These are phyloP conservation scores for Tupiocoris notatus DNA, from an alignment of 2,888 invertebrate genomes.

Conservation along the genomic window DNA sequence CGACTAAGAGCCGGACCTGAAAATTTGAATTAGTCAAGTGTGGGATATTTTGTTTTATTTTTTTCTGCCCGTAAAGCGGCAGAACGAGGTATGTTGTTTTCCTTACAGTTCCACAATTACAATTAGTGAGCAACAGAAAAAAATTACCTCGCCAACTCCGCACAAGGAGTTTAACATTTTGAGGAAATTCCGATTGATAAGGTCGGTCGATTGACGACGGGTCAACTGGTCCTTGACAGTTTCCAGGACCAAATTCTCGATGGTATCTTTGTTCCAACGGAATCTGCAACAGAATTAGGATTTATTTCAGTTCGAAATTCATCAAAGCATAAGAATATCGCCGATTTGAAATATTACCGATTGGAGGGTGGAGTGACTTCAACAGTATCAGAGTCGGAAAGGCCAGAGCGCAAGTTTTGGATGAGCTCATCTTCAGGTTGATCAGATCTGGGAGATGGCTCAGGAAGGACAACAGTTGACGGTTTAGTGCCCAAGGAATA, in stretches of 20 bases:
- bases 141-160: conserved; percentile 73
- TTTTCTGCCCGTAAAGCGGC: no score
- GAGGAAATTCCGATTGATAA: conserved; percentile 84
- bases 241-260: conserved; percentile 80
- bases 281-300: conserved; percentile 49
- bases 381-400: conserved; percentile 27
- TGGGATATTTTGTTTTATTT: no score
- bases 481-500: conserved; percentile 79
- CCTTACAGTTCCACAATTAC: no score
- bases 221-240: conserved; percentile 84
- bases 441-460: conserved; percentile 45
- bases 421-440: conserved; percentile 46
- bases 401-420: conserved; percentile 24
- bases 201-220: conserved; percentile 79
- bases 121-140: no score
- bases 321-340: not conserved
- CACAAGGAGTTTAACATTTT: conserved; percentile 80
- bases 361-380: conserved; percentile 22
- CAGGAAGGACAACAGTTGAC: conserved; percentile 58
- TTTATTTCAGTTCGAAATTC: not conserved
- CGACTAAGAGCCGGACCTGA: conserved; percentile 72
- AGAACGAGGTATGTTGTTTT: no score
- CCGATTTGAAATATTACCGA: conserved; percentile 2
- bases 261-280: conserved; percentile 58
- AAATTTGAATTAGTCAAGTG: no score